phyloP scores from a whole-genome alignment of 2,797 vertebrate genomes.

The Eulemur albifrons region DNA sequence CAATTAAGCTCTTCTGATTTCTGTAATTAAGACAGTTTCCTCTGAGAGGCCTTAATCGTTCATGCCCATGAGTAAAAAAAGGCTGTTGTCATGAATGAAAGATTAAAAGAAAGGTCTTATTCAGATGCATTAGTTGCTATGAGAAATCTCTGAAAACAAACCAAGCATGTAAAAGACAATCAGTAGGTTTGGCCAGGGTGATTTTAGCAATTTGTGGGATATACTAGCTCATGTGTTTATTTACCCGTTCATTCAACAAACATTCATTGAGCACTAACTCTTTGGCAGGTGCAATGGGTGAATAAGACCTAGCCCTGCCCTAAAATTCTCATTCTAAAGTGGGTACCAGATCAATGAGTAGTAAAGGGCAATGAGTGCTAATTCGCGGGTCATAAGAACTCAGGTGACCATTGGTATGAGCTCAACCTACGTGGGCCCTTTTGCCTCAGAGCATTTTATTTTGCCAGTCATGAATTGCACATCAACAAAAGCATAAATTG shows the following conservation, averaged over 20 bases:
- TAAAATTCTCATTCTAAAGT: background rate
- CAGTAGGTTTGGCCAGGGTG: background rate
- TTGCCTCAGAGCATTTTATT: background rate
- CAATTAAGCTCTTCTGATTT: conserved; percentile 72
- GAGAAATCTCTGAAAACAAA: conserved; percentile 59
- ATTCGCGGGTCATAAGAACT: background rate
- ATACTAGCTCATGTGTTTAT: background rate
- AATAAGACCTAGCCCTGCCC: background rate
- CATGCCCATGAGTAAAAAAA: conserved; percentile 33
- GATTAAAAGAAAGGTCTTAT: conserved; percentile 49
- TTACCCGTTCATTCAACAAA: background rate
- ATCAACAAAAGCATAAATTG: background rate
- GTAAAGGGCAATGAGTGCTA: background rate
- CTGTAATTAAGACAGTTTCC: conserved; percentile 77
- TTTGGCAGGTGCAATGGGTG: background rate
- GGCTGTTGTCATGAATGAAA: conserved; percentile 45
- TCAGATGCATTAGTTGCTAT: conserved; percentile 39
- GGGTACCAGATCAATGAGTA: background rate
- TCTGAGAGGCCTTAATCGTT: conserved; percentile 58
- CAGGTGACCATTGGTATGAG: background rate
- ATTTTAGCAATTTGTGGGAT: background rate
- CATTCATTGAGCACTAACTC: background rate
- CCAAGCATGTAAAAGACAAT: background rate
- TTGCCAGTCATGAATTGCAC: background rate
- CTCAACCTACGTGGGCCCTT: fast-evolving